Conservation (phyloP, 2,113 vertebrate species). For the Gadus macrocephalus region DNA sequence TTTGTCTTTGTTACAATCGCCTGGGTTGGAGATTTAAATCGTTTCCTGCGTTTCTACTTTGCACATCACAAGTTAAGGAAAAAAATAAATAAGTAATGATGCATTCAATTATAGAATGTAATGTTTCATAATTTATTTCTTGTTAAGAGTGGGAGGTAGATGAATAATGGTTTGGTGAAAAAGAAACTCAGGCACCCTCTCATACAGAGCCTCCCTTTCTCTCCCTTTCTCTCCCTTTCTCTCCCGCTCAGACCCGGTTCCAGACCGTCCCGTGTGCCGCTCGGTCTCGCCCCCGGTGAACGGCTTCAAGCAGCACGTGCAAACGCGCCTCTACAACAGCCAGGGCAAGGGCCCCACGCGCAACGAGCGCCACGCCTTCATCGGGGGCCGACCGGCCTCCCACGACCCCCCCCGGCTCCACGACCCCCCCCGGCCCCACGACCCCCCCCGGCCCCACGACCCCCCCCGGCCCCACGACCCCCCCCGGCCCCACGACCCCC, state of each 20-base stretch:
- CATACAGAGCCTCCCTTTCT: background rate
- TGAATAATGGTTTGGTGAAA: too few relatives aligned
- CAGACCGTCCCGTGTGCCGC: conserved; percentile 74
- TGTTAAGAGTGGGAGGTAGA: background rate
- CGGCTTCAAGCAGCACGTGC: conserved; percentile 72
- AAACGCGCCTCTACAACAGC: conserved; percentile 76
- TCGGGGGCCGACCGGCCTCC: conserved; percentile 47
- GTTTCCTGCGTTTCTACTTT: conserved; percentile 1
- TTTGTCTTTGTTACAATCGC: too few relatives aligned
- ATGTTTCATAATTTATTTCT: background rate
- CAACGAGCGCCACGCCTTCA: conserved; percentile 59
- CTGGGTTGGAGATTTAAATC: too few relatives aligned
- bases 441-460: too few relatives aligned
- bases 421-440: conserved; percentile 31
- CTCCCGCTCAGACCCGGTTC: conserved; percentile 75
- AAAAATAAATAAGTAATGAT: background rate
- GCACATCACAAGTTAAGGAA: background rate
- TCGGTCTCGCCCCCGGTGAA: conserved; percentile 78
- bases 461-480: conserved; percentile 36
- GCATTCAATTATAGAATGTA: background rate
- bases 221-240: background rate
- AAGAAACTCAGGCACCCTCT: background rate
- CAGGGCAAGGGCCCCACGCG: conserved; percentile 80
- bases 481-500: conserved; percentile 41
- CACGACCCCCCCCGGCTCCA: conserved; percentile 48